Conservation (phyloP, 1,140 invertebrate species). For the Drosophila lacertosa region DNA sequence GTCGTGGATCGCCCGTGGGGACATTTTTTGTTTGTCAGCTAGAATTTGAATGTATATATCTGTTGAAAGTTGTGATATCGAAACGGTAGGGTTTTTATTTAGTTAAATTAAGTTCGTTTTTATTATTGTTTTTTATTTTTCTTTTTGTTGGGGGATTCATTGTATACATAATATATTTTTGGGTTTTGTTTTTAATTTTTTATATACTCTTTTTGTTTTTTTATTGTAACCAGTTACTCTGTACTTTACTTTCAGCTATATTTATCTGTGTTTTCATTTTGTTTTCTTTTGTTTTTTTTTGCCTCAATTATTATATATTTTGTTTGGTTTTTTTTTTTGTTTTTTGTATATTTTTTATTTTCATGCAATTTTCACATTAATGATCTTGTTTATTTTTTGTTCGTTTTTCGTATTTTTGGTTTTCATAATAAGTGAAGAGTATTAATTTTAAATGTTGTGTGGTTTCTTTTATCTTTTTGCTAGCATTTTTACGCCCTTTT, state of each 20-base stretch:
- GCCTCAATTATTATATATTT: too few species aligned
- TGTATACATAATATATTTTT: slow-evolving; percentile 73
- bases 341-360: slow-evolving; percentile 33
- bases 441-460: slow-evolving; percentile 74
- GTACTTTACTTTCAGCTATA: slow-evolving; percentile 66
- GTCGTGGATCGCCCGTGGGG: slow-evolving; percentile 16
- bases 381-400: slow-evolving; percentile 50
- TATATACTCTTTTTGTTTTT: slow-evolving; percentile 62
- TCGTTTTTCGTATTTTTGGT: slow-evolving; percentile 24
- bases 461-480: slow-evolving; percentile 30
- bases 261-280: slow-evolving; percentile 48
- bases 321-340: slow-evolving; percentile 13
- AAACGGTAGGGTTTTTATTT: slow-evolving; percentile 48
- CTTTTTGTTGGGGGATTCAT: slow-evolving; percentile 32
- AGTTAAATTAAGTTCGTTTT: slow-evolving; percentile 71
- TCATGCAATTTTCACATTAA: slow-evolving; percentile 66
- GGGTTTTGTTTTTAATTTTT: slow-evolving; percentile 36
- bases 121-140: slow-evolving; percentile 52
- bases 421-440: slow-evolving; percentile 75
- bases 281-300: slow-evolving; percentile 19
- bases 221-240: slow-evolving; percentile 78
- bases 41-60: too few species aligned
- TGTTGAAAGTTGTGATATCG: slow-evolving; percentile 42
- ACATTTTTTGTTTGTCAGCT: slow-evolving; percentile 15
- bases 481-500: slow-evolving; percentile 46